Percentiles rank a stretch among this genome's conserved stretches.
These are phyloP conservation scores for Octonoba sinensis DNA, from an alignment of 2,888 invertebrate species.

Conservation along the genomic window DNA sequence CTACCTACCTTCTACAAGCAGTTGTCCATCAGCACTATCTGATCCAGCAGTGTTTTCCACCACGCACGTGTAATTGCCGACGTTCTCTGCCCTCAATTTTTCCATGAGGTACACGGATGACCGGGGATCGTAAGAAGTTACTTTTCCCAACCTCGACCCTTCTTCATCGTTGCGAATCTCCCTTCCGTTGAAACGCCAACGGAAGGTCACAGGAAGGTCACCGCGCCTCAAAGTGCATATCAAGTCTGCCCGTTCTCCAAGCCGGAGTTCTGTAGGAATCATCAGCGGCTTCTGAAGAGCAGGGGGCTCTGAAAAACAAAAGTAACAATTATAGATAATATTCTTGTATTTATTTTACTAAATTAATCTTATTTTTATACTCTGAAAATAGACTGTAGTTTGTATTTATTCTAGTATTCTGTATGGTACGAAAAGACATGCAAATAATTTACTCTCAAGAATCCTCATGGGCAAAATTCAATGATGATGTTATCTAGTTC, in stretches of 20 bases:
- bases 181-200: constrained; percentile 55
- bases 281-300: constrained; percentile 55
- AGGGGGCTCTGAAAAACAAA: constrained; percentile 37
- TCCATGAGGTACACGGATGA: constrained; percentile 61
- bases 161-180: constrained; percentile 16
- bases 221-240: constrained; percentile 55
- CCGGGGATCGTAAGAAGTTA: constrained; percentile 51
- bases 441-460: no score
- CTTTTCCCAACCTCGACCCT: constrained; percentile 44
- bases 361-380: no score
- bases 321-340: neutral
- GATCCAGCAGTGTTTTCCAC: constrained; percentile 49
- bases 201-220: constrained; percentile 47
- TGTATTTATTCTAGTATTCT: neutral
- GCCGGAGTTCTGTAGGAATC: constrained; percentile 47
- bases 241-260: constrained; percentile 53
- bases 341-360: neutral
- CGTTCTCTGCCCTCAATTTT: constrained; percentile 52
- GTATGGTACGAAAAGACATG: neutral
- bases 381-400: neutral
- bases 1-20: constrained; percentile 49
- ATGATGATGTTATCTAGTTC: no score
- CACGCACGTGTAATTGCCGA: constrained; percentile 55
- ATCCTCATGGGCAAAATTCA: no score
- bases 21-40: constrained; percentile 43